Evolutionary conservation across 64 coral and sea anemone genomes (phyloP).

Genomic region (Actinia tenebrosa): DNA sequence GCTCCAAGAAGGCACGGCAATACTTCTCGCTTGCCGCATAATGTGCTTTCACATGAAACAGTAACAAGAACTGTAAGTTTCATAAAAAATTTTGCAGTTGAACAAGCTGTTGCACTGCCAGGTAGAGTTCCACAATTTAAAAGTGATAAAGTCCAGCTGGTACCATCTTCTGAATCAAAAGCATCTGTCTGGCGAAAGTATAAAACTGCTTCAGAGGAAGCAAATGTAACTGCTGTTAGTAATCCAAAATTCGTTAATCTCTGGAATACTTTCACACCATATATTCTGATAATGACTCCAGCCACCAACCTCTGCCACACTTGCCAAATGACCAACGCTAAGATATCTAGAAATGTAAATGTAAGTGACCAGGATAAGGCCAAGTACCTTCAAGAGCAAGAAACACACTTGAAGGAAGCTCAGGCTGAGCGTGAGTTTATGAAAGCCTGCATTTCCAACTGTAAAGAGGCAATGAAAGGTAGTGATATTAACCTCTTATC

Average conservation of each 20-base stretch:
- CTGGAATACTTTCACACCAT: constrained; percentile 30
- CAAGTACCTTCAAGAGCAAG: constrained; percentile 6
- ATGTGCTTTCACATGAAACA: constrained; percentile 15
- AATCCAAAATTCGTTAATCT: constrained; percentile 36
- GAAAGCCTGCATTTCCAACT: not conserved
- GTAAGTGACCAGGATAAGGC: constrained; percentile 21
- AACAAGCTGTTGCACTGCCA: constrained; percentile 37
- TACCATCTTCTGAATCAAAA: not conserved
- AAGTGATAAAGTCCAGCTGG: constrained; percentile 19
- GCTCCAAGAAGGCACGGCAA: not conserved
- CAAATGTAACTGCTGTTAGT: constrained; percentile 1
- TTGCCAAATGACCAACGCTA: constrained; percentile 42
- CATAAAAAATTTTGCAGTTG: constrained; percentile 38
- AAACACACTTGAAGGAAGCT: constrained; percentile 28
- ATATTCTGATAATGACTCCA: constrained; percentile 38
- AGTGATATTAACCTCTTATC: not conserved
- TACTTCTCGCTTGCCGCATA: constrained; percentile 1
- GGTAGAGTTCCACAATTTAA: constrained; percentile 47
- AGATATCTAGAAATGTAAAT: constrained; percentile 16
- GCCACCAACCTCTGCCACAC: constrained; percentile 46
- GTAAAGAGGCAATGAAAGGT: not conserved
- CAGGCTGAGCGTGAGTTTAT: constrained; percentile 12
- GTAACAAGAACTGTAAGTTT: constrained; percentile 11
- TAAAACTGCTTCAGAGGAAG: not conserved
- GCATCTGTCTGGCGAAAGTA: constrained; percentile 31